Evolutionary conservation across 2,888 invertebrate species (phyloP), one percentile per base, ranked within the genome.

Genomic region (Heteromyza rotundicornis): DNA sequence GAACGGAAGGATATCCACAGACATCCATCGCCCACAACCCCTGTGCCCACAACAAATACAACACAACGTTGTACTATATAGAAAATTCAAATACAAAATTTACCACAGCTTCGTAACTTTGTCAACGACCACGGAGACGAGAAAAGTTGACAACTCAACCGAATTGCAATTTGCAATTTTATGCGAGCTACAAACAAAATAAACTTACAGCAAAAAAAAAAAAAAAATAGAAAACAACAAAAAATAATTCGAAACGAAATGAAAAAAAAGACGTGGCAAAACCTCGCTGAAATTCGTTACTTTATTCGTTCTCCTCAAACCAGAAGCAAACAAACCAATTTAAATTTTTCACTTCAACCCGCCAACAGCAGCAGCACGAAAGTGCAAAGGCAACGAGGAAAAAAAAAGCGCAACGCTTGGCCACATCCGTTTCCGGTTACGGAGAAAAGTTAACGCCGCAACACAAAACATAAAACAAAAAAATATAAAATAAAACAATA

Each of bases 141-240:
- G 51, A 20, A 35, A 57, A 59, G 59, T 62, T 64, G 59, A 63
- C 64, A 65, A 60, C 65, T 68, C 72, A 70, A 71, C 68, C 63
- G 72, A 71, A 74, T 72, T 73, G 77, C 78, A 76, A 72, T 77
- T 77, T 75, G 73, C 77, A 73, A 76, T 75, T 77, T 77, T 75
- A 75, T 75, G 75, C 71, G 70, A 74, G 71, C 68, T 59, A 60
- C 59, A 40, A 56, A 23, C 44, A 40, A 47, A 5, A 44, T 14
- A 52, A 56, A 36, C 53, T 3, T 51, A 14, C 36, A 57, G 32
- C 20, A 55, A 66, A 65, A 65, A 60, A 57, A 71, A 66, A 64
- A 68, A 69, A 64, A 64, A 60, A 55, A 55, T 59, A 59, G 20
- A 66, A 16, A n/a, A 58, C 32, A 17, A 58, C 50, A 17, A 61